Evolutionary conservation across 2,113 vertebrate species (phyloP), one percentile per base, ranked within the genome.

Genomic region (Antigone vipio): DNA sequence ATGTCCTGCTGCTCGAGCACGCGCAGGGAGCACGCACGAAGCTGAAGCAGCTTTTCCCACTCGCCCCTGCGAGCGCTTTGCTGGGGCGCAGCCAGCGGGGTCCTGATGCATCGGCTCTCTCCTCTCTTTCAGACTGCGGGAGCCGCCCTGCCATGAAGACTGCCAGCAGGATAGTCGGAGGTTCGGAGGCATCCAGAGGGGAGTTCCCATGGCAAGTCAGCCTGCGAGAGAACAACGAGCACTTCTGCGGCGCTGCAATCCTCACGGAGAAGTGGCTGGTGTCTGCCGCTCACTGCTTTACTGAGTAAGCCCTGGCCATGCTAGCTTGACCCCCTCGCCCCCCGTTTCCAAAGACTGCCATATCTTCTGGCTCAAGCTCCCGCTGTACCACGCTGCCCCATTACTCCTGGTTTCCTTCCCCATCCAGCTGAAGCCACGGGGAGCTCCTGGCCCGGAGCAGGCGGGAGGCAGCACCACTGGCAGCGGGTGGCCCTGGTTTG

Each of bases 141-240:
- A 97, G 73, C 23, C 99, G 98, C 52, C 98, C 98, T 1, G 98
- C 98, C 90, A 98, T 99, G 98, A 95, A 96, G 63, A 86, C 96
- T 0, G 97, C 98, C 7, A 98, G 83, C 91, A 98, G 99, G 52
- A 98, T 99, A 9, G 99, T 99, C 1, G 99, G 99, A 1, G 99
- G 99, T 2, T 96, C 97, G 30, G 98, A 98, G 18, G 98, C 99
- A 0, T 96, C 97, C 14, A 97, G 95, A 1, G 99, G 99, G 8
- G 99, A 99, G 98, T 98, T 99, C 94, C 99, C 99, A 0, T 99
- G 99, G 99, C 99, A 99, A 92, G 99, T 99, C 95, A 99, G 99
- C 96, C 98, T 99, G 58, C 98, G 98, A 18, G 98, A 99, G 23
- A 97, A 98, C 24, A 97, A 97, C 0, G 98, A 97, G 4, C 99